Base-by-base conservation (phyloP, 2,888 invertebrate species). In the Lymantria monacha region DNA sequence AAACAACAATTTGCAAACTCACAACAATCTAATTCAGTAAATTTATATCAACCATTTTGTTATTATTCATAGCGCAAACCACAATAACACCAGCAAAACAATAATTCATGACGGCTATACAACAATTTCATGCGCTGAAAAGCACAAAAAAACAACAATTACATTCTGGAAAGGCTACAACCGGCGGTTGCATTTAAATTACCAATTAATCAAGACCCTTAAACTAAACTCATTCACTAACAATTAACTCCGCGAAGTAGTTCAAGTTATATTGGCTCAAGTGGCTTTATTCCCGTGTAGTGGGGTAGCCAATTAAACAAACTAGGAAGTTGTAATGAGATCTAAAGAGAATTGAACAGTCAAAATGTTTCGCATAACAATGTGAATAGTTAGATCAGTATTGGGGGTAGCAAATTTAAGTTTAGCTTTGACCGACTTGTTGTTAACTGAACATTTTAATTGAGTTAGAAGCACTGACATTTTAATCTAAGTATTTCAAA, bases 261-360 rank as follows among this genome's bases (percentile, higher is more conserved):
- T 46, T 60, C 69, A 57, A 48, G 36, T 51, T 66, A 64, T 56
- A 63, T 58, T 70, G 71, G 76, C 15, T 43, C 61, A 55, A 63
- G 66, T 61, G 47, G 45, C 48, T 65, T 54, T 52, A 66, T 68
- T 65, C 61, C 33, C 61, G 63, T 59, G 65, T 72, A 62, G 55
- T 63, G 70, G 22, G 70, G 67, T 63, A 72, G 67, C 72, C 75
- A 76, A 76, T 76, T 76, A 74, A 76, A 75, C 74, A 73, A 74
- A 75, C 69, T 69, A 60, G 60, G 50, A 76, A 76, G 61, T 76
- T 75, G 69, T 76, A 76, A 76, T 75, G 76, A 76, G 75, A 76
- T 74, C 65, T 66, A 67, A 68, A 57, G 66, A 68, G 74, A 71
- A 70, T 70, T 74, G 72, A 74, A 70, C 74, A 70, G 69, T 74